phyloP scores from a whole-genome alignment of 2,888 invertebrate genomes.

The Alviniconcha strummeri region DNA sequence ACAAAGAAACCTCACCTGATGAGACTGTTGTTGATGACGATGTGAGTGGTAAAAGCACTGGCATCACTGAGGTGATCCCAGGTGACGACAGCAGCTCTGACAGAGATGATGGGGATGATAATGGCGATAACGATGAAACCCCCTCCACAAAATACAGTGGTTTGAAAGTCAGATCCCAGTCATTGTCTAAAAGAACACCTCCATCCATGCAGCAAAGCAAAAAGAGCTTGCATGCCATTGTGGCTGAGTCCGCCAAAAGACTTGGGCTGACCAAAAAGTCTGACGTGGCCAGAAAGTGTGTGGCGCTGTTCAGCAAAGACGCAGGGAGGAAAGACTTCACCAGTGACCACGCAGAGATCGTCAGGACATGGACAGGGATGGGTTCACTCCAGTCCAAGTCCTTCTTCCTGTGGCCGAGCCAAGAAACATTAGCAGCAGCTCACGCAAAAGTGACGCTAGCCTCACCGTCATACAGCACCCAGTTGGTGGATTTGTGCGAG shows the following conservation, averaged over 20 bases:
- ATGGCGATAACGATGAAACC: not conserved
- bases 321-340: not conserved
- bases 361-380: not conserved
- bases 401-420: slow-evolving; percentile 10
- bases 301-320: not conserved
- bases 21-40: not conserved
- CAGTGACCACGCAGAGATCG: not conserved
- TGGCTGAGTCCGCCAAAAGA: not conserved
- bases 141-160: not conserved
- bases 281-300: slow-evolving; percentile 1
- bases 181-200: not conserved
- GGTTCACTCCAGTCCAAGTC: not conserved
- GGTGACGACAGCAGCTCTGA: not conserved
- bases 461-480: slow-evolving; percentile 29
- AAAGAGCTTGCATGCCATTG: not conserved
- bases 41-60: not conserved
- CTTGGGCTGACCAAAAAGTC: not conserved
- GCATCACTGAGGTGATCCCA: not conserved
- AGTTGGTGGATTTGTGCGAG: slow-evolving; percentile 49
- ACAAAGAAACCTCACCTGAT: not conserved
- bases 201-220: not conserved
- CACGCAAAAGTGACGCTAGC: slow-evolving; percentile 29
- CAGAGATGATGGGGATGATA: slow-evolving; percentile 21
- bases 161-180: not conserved
- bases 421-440: not conserved